phyloP scores from a whole-genome alignment of 2,113 vertebrate genomes.

The Tonatia bakeri region DNA sequence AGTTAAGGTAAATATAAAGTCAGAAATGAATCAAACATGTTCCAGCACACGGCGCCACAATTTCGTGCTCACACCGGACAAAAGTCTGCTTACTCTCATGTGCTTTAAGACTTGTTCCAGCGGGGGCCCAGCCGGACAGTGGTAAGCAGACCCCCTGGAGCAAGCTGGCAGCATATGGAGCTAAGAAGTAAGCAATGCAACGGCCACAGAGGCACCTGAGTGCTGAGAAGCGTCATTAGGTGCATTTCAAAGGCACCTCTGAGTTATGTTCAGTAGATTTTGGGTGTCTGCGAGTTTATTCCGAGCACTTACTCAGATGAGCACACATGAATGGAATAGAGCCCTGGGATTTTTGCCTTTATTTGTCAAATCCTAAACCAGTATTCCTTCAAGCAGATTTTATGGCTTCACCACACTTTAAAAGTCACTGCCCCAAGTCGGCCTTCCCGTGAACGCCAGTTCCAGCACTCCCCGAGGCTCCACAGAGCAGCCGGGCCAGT shows the following conservation, averaged over 20 bases:
- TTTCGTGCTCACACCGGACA: not conserved
- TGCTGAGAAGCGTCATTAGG: not conserved
- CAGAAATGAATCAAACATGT: not conserved
- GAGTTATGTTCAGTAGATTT: not conserved
- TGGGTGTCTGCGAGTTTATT: not conserved
- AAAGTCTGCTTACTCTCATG: not conserved
- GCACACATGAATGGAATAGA: not conserved
- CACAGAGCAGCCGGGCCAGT: not conserved
- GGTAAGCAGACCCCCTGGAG: not conserved
- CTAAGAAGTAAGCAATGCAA: not conserved
- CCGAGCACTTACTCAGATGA: not conserved
- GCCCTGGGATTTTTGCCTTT: not conserved
- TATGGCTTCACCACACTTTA: not conserved
- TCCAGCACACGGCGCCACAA: not conserved
- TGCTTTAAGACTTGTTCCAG: not conserved
- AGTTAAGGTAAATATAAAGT: not conserved
- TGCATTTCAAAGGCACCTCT: not conserved
- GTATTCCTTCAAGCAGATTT: not conserved
- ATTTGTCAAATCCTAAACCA: not conserved
- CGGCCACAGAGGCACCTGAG: not conserved
- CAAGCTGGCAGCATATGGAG: not conserved
- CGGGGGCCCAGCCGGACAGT: not conserved
- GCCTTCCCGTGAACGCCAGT: not conserved
- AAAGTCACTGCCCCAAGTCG: not conserved
- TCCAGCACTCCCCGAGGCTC: not conserved